These are phyloP conservation scores for Palaemon carinicauda DNA, from an alignment of 1,140 invertebrate species.

Conservation along the genomic window DNA sequence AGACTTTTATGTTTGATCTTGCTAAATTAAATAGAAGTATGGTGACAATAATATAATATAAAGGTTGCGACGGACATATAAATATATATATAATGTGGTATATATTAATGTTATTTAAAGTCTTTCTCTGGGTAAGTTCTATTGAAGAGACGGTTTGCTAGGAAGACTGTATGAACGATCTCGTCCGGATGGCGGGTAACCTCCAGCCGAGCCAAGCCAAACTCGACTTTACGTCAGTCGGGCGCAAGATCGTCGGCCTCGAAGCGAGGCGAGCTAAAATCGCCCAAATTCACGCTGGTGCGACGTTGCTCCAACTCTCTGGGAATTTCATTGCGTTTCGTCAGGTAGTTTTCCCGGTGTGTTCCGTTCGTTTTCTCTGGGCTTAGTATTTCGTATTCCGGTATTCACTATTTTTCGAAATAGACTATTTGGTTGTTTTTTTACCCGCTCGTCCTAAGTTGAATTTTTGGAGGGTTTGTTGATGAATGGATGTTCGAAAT, in stretches of 20 bases:
- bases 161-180: not conserved
- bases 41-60: not conserved
- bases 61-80: not conserved
- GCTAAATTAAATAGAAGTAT: not conserved
- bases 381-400: no score
- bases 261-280: not conserved
- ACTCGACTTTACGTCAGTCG: not conserved
- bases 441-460: no score
- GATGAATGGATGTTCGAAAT: no score
- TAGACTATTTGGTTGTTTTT: no score
- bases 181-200: not conserved
- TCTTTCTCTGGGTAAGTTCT: not conserved
- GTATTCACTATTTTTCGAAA: no score
- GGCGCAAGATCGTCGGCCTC: not conserved
- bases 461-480: no score
- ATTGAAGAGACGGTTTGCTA: conserved; percentile 6
- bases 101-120: conserved; percentile 11
- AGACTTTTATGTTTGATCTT: not conserved
- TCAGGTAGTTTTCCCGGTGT: not conserved
- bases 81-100: not conserved
- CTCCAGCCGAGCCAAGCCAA: not conserved
- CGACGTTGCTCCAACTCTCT: not conserved
- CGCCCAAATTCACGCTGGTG: not conserved
- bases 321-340: not conserved
- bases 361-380: not conserved